Conservation (phyloP, 2,888 invertebrate genomes). For the Fragum fragum region DNA sequence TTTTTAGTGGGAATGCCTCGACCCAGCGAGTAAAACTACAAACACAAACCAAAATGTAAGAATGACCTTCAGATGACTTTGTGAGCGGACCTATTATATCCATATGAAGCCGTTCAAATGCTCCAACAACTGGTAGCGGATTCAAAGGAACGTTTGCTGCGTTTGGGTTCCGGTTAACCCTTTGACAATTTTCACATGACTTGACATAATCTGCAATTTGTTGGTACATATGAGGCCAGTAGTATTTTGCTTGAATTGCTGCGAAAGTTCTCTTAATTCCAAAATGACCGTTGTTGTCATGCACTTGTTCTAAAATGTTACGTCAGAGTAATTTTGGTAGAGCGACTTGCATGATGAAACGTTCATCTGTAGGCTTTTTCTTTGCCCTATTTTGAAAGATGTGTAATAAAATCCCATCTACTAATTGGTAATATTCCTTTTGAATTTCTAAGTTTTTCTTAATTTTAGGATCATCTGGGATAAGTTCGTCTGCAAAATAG, state of each 20-base stretch:
- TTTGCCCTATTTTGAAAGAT: slow-evolving; percentile 23
- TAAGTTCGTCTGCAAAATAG: slow-evolving; percentile 7
- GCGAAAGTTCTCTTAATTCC: slow-evolving; percentile 28
- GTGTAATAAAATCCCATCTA: slow-evolving; percentile 37
- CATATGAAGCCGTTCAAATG: slow-evolving; percentile 52
- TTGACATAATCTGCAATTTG: slow-evolving; percentile 50
- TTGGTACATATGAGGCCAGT: slow-evolving; percentile 58
- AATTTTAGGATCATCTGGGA: slow-evolving; percentile 37
- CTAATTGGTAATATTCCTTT: slow-evolving; percentile 15
- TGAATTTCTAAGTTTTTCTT: no score
- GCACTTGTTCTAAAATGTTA: slow-evolving; percentile 4
- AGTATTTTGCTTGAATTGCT: slow-evolving; percentile 42
- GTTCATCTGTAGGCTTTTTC: slow-evolving; percentile 42
- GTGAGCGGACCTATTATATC: slow-evolving; percentile 57
- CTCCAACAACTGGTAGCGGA: slow-evolving; percentile 50
- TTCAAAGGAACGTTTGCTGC: slow-evolving; percentile 42
- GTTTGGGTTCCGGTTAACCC: slow-evolving; percentile 45
- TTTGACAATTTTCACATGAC: no score
- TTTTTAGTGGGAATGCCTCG: slow-evolving; percentile 58
- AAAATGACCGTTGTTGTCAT: slow-evolving; percentile 38
- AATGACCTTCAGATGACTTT: slow-evolving; percentile 52
- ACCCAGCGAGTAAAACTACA: no score
- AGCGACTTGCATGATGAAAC: no score
- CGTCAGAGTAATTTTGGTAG: slow-evolving; percentile 28
- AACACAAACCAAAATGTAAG: slow-evolving; percentile 51